A percentile compares a stretch with the other conserved stretches of the same genome.
phyloP scores from a whole-genome alignment of 2,888 invertebrate genomes.

The Drosophila pseudotalamancana region DNA sequence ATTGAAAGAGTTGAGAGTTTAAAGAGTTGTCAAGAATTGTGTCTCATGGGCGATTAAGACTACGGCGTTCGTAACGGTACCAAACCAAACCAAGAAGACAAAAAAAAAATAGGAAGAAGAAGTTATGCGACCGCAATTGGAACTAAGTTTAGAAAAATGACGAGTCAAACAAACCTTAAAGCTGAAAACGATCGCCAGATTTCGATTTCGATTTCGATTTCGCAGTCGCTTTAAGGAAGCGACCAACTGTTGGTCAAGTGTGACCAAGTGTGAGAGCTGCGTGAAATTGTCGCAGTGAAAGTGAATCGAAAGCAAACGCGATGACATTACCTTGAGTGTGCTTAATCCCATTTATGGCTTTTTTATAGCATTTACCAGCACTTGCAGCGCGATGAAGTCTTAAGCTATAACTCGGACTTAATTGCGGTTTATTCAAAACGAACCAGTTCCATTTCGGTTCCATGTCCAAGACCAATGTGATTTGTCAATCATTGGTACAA shows the following conservation, averaged over 20 bases:
- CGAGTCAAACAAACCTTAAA: no score
- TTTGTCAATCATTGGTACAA: constrained; percentile 32
- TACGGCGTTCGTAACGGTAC: constrained; percentile 53
- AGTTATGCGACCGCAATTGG: constrained; percentile 18
- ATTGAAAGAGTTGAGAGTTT: no score
- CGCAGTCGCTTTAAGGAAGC: background rate
- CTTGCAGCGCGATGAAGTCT: constrained; percentile 14
- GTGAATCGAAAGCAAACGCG: constrained; percentile 12
- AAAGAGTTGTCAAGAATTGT: no score
- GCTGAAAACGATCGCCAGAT: constrained; percentile 3
- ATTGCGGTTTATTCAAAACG: constrained; percentile 18
- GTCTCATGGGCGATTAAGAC: constrained; percentile 35
- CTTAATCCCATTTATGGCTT: constrained; percentile 13
- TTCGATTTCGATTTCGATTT: no score
- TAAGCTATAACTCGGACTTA: constrained; percentile 15
- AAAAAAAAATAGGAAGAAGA: background rate
- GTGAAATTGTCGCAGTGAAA: constrained; percentile 20
- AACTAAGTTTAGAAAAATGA: background rate
- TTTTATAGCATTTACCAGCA: background rate
- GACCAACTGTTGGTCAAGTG: background rate
- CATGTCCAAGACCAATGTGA: constrained; percentile 21
- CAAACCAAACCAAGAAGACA: constrained; percentile 31
- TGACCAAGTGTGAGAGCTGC: constrained; percentile 6
- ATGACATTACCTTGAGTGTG: constrained; percentile 20
- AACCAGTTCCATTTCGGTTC: constrained; percentile 8